Evolutionary conservation across 1,140 invertebrate genomes (phyloP).

Genomic region (Sesamia nonagrioides): DNA sequence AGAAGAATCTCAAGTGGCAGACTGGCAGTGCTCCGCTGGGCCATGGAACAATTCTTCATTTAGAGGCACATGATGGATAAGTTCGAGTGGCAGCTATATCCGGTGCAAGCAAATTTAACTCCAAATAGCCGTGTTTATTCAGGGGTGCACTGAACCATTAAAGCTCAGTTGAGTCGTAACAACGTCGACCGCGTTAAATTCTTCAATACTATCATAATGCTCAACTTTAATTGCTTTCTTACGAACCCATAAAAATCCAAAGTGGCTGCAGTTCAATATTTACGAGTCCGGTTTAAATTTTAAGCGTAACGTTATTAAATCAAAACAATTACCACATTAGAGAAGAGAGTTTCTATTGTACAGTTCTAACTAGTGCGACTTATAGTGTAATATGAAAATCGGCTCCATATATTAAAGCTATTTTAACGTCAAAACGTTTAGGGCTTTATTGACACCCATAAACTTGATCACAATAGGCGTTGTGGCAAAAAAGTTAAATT

Average conservation of each 20-base stretch:
- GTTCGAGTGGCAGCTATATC: slow-evolving; percentile 84
- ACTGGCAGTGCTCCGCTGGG: slow-evolving; percentile 22
- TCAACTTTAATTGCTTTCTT: slow-evolving; percentile 85
- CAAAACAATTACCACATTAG: slow-evolving; percentile 63
- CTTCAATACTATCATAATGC: slow-evolving; percentile 86
- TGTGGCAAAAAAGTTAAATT: slow-evolving; percentile 65
- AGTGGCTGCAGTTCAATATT: slow-evolving; percentile 78
- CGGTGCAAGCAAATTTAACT: slow-evolving; percentile 86
- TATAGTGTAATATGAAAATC: slow-evolving; percentile 39
- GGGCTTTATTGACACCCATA: slow-evolving; percentile 54
- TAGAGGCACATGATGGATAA: slow-evolving; percentile 76
- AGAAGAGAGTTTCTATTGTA: slow-evolving; percentile 22
- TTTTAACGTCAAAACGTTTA: slow-evolving; percentile 45
- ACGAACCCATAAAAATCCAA: slow-evolving; percentile 80
- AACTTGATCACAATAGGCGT: slow-evolving; percentile 53
- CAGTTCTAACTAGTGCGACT: slow-evolving; percentile 24
- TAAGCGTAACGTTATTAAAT: slow-evolving; percentile 68
- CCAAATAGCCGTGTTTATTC: slow-evolving; percentile 84
- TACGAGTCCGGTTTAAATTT: slow-evolving; percentile 67
- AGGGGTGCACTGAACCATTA: slow-evolving; percentile 86
- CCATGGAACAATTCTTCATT: slow-evolving; percentile 69
- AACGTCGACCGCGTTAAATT: slow-evolving; percentile 83
- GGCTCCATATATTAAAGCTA: background rate
- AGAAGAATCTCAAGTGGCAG: slow-evolving; percentile 49
- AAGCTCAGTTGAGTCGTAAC: slow-evolving; percentile 76